Evolutionary conservation across 2,888 invertebrate genomes (phyloP).

Genomic region (Drosophila fulvimacula): DNA sequence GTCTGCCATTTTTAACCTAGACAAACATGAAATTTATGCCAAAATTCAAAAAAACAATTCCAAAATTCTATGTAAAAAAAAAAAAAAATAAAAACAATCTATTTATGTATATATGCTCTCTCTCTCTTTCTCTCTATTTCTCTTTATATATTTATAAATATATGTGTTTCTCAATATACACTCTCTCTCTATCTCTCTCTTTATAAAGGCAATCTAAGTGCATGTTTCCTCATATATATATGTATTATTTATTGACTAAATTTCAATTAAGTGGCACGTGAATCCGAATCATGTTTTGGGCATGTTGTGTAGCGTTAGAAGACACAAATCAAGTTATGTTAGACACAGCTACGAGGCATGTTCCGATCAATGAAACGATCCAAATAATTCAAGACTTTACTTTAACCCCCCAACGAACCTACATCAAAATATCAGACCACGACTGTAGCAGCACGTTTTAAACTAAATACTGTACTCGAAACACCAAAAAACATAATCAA

Average conservation of each 20-base stretch:
- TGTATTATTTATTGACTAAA: slow-evolving; percentile 33
- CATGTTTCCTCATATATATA: slow-evolving; percentile 54
- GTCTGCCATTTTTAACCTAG: slow-evolving; percentile 81
- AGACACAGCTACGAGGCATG: slow-evolving; percentile 41
- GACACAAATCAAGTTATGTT: slow-evolving; percentile 28
- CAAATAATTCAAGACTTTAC: slow-evolving; percentile 5
- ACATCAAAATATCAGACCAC: slow-evolving; percentile 13
- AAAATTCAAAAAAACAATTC: slow-evolving; percentile 58
- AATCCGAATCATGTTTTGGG: slow-evolving; percentile 53
- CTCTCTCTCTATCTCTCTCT: slow-evolving; percentile 28
- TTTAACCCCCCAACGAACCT: slow-evolving; percentile 12
- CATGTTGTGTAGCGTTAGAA: slow-evolving; percentile 65
- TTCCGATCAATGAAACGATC: slow-evolving; percentile 5
- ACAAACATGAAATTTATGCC: slow-evolving; percentile 64
- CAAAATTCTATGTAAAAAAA: slow-evolving; percentile 36
- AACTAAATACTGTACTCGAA: slow-evolving; percentile 16
- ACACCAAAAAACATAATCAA: slow-evolving; percentile 10
- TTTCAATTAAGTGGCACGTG: slow-evolving; percentile 45
- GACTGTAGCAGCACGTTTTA: slow-evolving; percentile 55
- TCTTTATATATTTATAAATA: slow-evolving; percentile 18
- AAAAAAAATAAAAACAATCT: slow-evolving; percentile 35
- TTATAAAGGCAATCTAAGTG: slow-evolving; percentile 68
- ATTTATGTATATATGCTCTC: slow-evolving; percentile 51
- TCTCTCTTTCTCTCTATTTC: slow-evolving; percentile 26
- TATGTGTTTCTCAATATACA: slow-evolving; percentile 13